Evolutionary conservation across 2,888 invertebrate genomes (phyloP), one percentile per base, ranked within the genome.

Genomic region (Drosophila mettleri): DNA sequence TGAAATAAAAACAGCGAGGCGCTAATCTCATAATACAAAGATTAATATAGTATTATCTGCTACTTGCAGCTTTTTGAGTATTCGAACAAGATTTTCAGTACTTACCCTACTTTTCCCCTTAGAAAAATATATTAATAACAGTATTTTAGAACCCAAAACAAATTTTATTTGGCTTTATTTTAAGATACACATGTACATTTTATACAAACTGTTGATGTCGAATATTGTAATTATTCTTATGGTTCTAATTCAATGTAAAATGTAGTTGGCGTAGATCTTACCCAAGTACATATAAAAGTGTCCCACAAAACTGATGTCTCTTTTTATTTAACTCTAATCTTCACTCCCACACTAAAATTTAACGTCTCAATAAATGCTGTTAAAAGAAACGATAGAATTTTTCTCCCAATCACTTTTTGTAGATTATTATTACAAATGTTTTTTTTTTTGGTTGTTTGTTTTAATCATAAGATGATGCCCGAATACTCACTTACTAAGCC

Each of bases 381-480:
- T 72, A 63, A 86, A 86, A 80, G 83, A 86, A 80, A 81, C 80
- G 73, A 77, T 78, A 80, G 53, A 63, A 73, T 51, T 48, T 48
- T 49, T 67, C 33, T 36, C 67, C 73, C 67, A 60, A 53, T 53
- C 29, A 60, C 57, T 53, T 60, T 60, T 57, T 33, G 7, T 22
- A 38, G 9, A 59, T 52, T 33, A 57, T 43, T 20, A 57, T 55
- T 55, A 31, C 29, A 45, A 18, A 33, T 18, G 6, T 8, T 10
- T 8, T n/a, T 52, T 57, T 33, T 43, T 5, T 24, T 24, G 3
- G 24, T 24, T 24, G 24, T n/a, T n/a, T 24, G 5, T 45, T 66
- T 46, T 48, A 12, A 43, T 69, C n/a, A 41, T 20, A 57, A 43
- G 8, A 45, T 41, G 36, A 36, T 52, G 20, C 65, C 71, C 49